A percentile compares a stretch with the other conserved stretches of the same genome.
These are phyloP conservation scores for Oxytorus armatus DNA, from an alignment of 2,888 invertebrate species.

Conservation along the genomic window DNA sequence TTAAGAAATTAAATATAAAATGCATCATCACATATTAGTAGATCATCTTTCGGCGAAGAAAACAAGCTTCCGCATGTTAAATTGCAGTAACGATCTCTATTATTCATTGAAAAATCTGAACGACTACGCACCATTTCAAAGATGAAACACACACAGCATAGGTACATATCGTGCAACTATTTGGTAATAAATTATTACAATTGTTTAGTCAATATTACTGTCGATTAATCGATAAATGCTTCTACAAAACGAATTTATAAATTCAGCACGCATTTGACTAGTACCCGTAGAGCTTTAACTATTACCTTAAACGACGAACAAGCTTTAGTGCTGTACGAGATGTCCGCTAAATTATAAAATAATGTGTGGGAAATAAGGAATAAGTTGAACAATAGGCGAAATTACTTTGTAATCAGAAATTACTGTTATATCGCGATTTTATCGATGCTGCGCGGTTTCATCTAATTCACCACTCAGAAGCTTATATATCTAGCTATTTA, in stretches of 20 bases:
- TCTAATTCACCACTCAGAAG: conserved; percentile 18
- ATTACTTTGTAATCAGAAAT: conserved; percentile 56
- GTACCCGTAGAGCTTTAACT: neutral
- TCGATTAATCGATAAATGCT: neutral
- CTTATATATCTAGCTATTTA: conserved; percentile 2
- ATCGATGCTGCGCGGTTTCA: conserved; percentile 18
- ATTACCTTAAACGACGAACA: conserved; percentile 1
- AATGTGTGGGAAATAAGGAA: conserved; percentile 19
- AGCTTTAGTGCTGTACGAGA: conserved; percentile 1
- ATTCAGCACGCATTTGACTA: neutral
- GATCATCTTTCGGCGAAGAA: no score
- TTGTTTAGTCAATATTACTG: no score
- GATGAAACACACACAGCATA: no score
- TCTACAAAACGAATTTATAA: neutral
- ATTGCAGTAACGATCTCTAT: no score
- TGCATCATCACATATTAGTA: no score
- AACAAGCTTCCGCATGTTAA: no score
- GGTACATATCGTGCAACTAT: no score
- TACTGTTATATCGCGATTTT: conserved; percentile 50
- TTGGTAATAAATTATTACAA: no score
- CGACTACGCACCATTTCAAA: no score
- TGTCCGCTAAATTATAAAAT: conserved; percentile 15
- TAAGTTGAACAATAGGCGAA: conserved; percentile 11
- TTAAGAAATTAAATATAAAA: no score
- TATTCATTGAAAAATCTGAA: no score